phyloP scores from a whole-genome alignment of 2,113 vertebrate species.

The Brachionichthys hirsutus region DNA sequence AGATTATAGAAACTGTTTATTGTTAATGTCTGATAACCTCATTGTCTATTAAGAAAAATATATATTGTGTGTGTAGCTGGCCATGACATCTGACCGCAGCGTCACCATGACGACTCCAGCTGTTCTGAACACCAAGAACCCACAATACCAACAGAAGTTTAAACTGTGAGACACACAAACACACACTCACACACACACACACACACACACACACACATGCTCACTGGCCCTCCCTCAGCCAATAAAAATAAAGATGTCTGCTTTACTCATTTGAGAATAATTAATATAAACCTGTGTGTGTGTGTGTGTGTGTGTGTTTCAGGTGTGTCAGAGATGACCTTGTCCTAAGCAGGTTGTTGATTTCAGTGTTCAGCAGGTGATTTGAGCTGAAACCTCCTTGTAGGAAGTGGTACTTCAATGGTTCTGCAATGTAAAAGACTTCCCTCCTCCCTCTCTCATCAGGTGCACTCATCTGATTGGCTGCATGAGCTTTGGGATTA shows the following conservation, averaged over 20 bases:
- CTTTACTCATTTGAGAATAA: no score
- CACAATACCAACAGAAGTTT: slow-evolving; percentile 45
- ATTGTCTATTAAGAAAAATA: no score
- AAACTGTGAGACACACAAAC: slow-evolving; percentile 44
- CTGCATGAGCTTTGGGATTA: slow-evolving; percentile 91
- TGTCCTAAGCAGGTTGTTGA: slow-evolving; percentile 24
- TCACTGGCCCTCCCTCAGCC: no score
- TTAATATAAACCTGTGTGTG: slow-evolving; percentile 1
- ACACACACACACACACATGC: background rate
- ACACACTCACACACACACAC: slow-evolving; percentile 4
- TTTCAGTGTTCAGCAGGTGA: slow-evolving; percentile 35
- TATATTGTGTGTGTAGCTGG: slow-evolving; percentile 47
- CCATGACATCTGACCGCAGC: slow-evolving; percentile 53
- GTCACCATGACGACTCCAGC: slow-evolving; percentile 48
- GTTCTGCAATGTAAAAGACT: background rate
- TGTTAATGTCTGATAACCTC: no score
- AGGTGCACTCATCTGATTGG: slow-evolving; percentile 81
- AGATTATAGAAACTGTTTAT: no score
- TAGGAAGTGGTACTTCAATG: no score
- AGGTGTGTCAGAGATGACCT: slow-evolving; percentile 16
- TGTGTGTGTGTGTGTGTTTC: slow-evolving; percentile 19
- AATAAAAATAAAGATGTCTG: no score
- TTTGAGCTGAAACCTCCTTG: no score
- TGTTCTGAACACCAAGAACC: slow-evolving; percentile 58
- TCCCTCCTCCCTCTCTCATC: background rate